Base-by-base conservation (phyloP, 2,888 invertebrate species). In the Thumatha senex region DNA sequence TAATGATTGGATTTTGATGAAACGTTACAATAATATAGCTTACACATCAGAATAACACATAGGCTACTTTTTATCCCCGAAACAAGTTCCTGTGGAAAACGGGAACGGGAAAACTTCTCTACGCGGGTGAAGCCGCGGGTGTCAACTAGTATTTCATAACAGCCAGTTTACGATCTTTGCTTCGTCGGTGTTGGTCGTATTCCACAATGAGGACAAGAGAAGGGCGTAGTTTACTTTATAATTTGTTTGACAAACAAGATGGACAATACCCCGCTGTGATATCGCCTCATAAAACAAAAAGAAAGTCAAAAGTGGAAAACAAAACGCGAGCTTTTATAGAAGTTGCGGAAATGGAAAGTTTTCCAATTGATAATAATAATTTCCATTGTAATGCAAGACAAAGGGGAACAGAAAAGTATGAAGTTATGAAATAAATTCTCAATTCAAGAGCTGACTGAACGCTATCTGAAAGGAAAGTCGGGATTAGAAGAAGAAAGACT, bases 331-430 rank as follows among this genome's bases (percentile, higher is more conserved):
- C 78, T 78, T 84, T 83, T 80, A 81, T 76, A 75, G 72, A 82
- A 84, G 70, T 82, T 78, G 80, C 77, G 78, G 76, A 78, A 83
- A 82, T 80, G 75, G 73, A 84, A 88, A 89, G 82, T 88, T 86
- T 87, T 84, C 85, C 86, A 85, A 89, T 86, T 87, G 86, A 87
- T 86, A 88, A 88, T 86, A 88, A 88, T 87, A 88, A 87, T 86
- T 89, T 87, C 82, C 82, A 87, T 88, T 87, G 84, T 87, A 81
- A 84, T 84, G 83, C 86, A 87, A 82, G 83, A 88, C 87, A 88
- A 88, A 84, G 80, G 82, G 68, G 79, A 82, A 80, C 82, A 80
- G 82, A 72, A 83, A 87, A 86, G 86, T 87, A 87, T 85, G 82
- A 86, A 88, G 87, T 87, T 88, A 74, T 76, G 84, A 86, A 88